Evolutionary conservation across 1,140 invertebrate genomes (phyloP).

Genomic region (Bombus ignitus): DNA sequence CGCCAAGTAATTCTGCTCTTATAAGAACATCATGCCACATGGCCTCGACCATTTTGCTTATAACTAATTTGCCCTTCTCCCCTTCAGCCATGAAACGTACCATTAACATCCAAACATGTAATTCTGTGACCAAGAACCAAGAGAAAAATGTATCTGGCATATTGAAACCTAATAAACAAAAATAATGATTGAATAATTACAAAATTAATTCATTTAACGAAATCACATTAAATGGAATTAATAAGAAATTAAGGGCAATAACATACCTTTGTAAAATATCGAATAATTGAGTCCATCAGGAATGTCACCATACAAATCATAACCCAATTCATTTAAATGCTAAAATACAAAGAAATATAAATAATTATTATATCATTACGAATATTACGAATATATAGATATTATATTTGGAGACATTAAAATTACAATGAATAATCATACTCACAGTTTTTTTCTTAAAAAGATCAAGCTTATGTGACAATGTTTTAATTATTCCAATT

Average conservation of each 20-base stretch:
- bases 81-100: conserved; percentile 90
- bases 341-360: conserved; percentile 32
- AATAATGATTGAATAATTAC: neutral
- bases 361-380: neutral
- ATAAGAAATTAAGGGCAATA: neutral
- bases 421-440: conserved; percentile 7
- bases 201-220: neutral
- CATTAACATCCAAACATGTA: conserved; percentile 93
- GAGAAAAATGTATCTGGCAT: conserved; percentile 91
- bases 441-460: conserved; percentile 16
- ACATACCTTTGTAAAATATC: conserved; percentile 59
- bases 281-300: conserved; percentile 41
- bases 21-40: conserved; percentile 92
- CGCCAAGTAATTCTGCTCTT: conserved; percentile 88
- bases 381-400: neutral
- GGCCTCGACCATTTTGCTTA: conserved; percentile 89
- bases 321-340: conserved; percentile 26
- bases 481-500: neutral
- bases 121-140: conserved; percentile 92
- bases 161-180: conserved; percentile 85
- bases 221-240: neutral
- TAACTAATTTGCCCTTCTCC: conserved; percentile 87
- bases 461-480: neutral
- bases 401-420: neutral
- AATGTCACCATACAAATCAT: conserved; percentile 22